A percentile compares a stretch with the other conserved stretches of the same genome.
Evolutionary conservation across 2,113 vertebrate species (phyloP).

Genomic region (Micronisus gabar): DNA sequence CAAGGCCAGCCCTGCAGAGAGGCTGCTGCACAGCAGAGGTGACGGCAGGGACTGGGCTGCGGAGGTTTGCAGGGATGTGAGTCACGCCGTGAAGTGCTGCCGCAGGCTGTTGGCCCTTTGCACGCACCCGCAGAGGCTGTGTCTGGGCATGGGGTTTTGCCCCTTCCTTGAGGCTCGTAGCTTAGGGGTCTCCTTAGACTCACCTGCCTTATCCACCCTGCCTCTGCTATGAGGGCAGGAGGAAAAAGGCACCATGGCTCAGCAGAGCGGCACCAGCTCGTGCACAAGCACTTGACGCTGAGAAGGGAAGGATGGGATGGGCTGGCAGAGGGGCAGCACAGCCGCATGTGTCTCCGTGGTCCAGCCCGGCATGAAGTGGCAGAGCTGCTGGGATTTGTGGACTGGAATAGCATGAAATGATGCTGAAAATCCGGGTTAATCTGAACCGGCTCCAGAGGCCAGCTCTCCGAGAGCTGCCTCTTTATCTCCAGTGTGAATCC

Average conservation of each 20-base stretch:
- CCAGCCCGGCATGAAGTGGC: not conserved
- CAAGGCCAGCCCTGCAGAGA: not conserved
- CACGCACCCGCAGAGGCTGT: rapidly evolving
- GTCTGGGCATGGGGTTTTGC: not conserved
- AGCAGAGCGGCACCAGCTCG: rapidly evolving
- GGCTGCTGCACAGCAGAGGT: not conserved
- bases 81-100: not conserved
- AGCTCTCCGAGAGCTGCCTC: not conserved
- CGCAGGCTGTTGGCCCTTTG: not conserved
- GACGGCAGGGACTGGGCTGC: not conserved
- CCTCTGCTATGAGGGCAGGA: not conserved
- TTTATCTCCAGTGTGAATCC: constrained; percentile 44
- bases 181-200: not conserved
- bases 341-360: not conserved
- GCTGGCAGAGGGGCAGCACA: not conserved
- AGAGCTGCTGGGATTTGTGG: not conserved
- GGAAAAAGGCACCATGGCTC: not conserved
- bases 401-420: constrained; percentile 47
- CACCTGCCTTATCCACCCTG: not conserved
- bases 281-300: not conserved
- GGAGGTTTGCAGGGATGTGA: not conserved
- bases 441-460: not conserved
- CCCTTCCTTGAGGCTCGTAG: not conserved
- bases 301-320: not conserved
- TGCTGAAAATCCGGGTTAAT: constrained; percentile 52